Percentiles rank a stretch among this genome's conserved stretches.
These are phyloP conservation scores for Bubalus kerabau DNA, from an alignment of 2,113 vertebrate genomes.

Conservation along the genomic window DNA sequence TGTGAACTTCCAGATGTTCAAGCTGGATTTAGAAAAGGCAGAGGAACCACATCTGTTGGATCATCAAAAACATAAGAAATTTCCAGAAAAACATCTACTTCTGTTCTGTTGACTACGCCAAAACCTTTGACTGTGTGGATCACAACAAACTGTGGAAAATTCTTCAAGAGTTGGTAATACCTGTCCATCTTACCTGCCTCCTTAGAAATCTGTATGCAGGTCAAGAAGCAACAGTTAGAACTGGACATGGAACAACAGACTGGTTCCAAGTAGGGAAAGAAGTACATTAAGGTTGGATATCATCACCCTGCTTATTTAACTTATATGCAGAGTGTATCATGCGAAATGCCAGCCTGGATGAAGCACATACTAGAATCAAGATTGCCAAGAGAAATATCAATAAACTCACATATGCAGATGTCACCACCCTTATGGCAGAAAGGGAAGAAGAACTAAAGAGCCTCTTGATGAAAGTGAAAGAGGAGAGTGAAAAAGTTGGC, in stretches of 20 bases:
- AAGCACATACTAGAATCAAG: background rate
- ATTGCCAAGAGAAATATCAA: background rate
- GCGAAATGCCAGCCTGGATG: rapidly evolving
- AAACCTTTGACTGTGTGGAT: background rate
- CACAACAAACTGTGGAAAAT: background rate
- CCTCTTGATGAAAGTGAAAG: background rate
- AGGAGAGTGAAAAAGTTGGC: background rate
- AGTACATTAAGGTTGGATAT: background rate
- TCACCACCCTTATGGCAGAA: background rate
- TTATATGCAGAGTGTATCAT: background rate
- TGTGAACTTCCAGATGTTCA: background rate
- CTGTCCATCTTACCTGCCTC: background rate
- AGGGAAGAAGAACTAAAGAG: background rate
- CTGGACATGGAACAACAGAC: background rate
- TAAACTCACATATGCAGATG: background rate
- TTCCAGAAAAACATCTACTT: background rate
- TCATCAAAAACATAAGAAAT: background rate
- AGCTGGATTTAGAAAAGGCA: background rate
- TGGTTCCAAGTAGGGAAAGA: background rate
- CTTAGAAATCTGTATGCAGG: background rate
- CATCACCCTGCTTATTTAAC: background rate
- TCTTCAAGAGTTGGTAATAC: background rate
- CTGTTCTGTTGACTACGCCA: background rate
- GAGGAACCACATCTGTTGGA: background rate
- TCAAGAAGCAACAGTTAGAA: background rate